These are phyloP conservation scores for Larimichthys crocea DNA, from an alignment of 2,113 vertebrate species.

Conservation along the genomic window DNA sequence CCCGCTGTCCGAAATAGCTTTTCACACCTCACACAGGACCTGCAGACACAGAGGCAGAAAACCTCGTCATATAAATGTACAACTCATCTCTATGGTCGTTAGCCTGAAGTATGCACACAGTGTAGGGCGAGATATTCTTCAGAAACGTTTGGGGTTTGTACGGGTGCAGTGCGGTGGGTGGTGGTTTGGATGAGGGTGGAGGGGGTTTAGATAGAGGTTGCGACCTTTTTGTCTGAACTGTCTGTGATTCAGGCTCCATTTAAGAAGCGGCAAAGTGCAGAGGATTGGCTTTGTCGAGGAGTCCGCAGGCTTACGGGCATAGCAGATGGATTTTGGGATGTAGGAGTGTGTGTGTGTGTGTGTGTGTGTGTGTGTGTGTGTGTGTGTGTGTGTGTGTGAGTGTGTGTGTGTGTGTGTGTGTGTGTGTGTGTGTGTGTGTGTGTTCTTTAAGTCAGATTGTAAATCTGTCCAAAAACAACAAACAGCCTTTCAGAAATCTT, in stretches of 20 bases:
- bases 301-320: constrained; percentile 37
- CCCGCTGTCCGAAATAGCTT: constrained; percentile 10
- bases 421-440: not conserved
- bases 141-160: not conserved
- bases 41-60: constrained; percentile 4
- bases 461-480: constrained; percentile 38
- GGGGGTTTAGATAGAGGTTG: not conserved
- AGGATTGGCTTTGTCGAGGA: constrained; percentile 32
- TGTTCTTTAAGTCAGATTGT: constrained; percentile 38
- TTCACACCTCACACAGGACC: constrained; percentile 44
- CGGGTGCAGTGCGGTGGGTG: not conserved
- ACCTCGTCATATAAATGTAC: too few species aligned
- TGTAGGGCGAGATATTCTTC: not conserved
- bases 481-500: constrained; percentile 35
- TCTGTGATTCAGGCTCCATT: constrained; percentile 16
- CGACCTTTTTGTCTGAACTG: not conserved
- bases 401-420: constrained; percentile 1
- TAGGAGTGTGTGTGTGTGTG: constrained; percentile 13
- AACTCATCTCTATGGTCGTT: too few species aligned
- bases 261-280: constrained; percentile 36
- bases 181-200: not conserved
- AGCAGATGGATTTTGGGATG: constrained; percentile 45
- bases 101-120: not conserved
- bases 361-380: constrained; percentile 9
- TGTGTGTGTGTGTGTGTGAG: constrained; percentile 11